Percentiles rank a stretch among this genome's conserved stretches.
Conservation (phyloP, 2,113 vertebrate genomes). For the Chelonoidis abingdonii region DNA sequence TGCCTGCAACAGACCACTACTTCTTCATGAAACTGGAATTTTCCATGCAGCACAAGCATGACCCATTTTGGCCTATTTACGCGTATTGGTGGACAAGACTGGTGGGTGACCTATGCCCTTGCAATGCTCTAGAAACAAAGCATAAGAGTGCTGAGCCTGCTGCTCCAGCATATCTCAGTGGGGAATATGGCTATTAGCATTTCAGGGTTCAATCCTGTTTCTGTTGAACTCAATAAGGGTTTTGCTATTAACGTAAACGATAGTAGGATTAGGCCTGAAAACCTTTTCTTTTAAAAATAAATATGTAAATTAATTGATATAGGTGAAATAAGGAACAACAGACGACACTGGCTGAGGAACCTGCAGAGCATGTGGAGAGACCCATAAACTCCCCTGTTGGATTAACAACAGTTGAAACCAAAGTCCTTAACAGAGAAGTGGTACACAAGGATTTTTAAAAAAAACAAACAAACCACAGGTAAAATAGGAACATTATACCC, state of each 20-base stretch:
- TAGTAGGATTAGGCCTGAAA: not conserved
- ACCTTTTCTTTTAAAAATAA: not conserved
- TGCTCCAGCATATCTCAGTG: not conserved
- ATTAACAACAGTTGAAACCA: not conserved
- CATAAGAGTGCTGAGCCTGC: not conserved
- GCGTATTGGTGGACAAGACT: not conserved
- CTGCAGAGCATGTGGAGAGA: not conserved
- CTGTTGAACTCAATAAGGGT: not conserved
- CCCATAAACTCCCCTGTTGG: not conserved
- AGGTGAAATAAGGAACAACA: not conserved
- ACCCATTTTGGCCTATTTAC: not conserved
- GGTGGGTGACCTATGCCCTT: not conserved
- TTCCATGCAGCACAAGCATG: not conserved
- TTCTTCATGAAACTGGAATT: not conserved
- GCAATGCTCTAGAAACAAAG: not conserved
- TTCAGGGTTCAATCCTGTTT: not conserved
- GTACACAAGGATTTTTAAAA: not conserved
- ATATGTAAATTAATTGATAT: not conserved
- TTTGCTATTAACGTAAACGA: not conserved
- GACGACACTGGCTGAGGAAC: not conserved
- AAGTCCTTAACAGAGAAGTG: not conserved
- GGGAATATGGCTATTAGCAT: not conserved
- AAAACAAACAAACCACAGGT: not conserved
- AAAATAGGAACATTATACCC: not conserved
- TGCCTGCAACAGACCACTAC: not conserved